Evolutionary conservation across 2,797 vertebrate species (phyloP), one percentile per base, ranked within the genome.

Genomic region (Xiphorhynchus erythropygius): DNA sequence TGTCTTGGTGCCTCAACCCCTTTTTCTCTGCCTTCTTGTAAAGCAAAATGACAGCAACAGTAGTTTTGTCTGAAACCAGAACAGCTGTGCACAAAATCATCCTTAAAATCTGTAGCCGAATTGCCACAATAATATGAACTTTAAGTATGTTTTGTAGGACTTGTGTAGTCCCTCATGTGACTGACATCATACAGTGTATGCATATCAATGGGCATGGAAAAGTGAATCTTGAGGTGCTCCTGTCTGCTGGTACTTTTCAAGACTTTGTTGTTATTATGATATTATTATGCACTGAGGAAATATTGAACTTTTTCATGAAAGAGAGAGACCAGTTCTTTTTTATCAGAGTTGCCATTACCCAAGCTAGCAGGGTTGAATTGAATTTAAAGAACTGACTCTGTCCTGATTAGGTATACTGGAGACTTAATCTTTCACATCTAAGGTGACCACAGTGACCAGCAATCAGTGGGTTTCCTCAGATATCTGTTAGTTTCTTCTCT

Each of bases 101-200:
- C 28, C 23, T 63, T 69, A 14, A 39, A 74, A 10, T 37, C 30
- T 41, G 27, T 19, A 76, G 21, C 8, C 28, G 25, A 33, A 41
- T n/a, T 5, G 2, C 14, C 11, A 8, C 27, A 62, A 52, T 30
- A 35, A 28, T 18, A 17, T 7, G 7, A 73, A 27, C 19, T 74
- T 35, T 59, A 44, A 55, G 11, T 22, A 7, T 3, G 1, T 68
- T 78, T 67, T 49, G 25, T 15, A 57, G 47, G 27, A 44, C 32
- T 35, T 65, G 14, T 32, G 21, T 22, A 0, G 0, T 46, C 16
- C 9, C 16, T 74, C 4, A 3, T 24, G 3, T 13, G 10, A 25
- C 16, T 57, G 33, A 15, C 28, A 9, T 83, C 0, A 1, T 14
- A 0, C 14, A 22, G 11, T 10, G 8, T 68, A 13, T n/a, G 39